Evolutionary conservation across 2,888 invertebrate species (phyloP), one percentile per base, ranked within the genome.

Genomic region (Lepetodrilus schrolli): DNA sequence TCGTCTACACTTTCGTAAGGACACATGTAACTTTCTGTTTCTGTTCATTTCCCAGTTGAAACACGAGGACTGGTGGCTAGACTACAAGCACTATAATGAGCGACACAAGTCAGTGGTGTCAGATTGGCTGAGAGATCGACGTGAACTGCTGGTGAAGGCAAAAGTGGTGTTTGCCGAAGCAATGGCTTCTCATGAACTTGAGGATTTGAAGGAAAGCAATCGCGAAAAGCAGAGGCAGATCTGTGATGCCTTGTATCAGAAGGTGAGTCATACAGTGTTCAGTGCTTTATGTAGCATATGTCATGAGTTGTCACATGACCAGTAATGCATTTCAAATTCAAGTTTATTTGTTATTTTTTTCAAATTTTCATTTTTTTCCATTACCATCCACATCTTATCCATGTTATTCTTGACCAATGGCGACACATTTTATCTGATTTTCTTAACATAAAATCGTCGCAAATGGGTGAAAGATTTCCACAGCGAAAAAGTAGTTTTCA

Each of bases 11-110:
- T 38, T 38, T n/a, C 2, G n/a, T 13, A n/a, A 38, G 38, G 49
- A 1, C 2, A 17, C 13, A 1, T 20, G 8, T 70, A 5, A 20
- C n/a, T 71, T 70, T 0, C 4, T 71, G 23, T 30, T 58, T 47
- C 43, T 34, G 0, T 4, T 2, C 20, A 7, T 65, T 5, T 20
- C 51, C 3, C 71, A 90, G 90, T 82, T 89, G 4, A 80, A 82
- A 0, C 89, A 90, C 82, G 90, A 90, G 66, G 83, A 86, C 36
- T 90, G 90, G 90, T 88, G 85, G 84, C 80, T 83, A 70, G 77
- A 82, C 13, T 86, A 82, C 79, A 84, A 84, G 49, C 87, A 87
- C 77, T 87, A 86, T 78, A 81, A 83, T 71, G 84, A 86, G 65
- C 79, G 89, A 26, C 80, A 84, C 65, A 83, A 83, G 43, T 87